Evolutionary conservation across 2,797 vertebrate genomes (phyloP).

Genomic region (Selene dorsalis): DNA sequence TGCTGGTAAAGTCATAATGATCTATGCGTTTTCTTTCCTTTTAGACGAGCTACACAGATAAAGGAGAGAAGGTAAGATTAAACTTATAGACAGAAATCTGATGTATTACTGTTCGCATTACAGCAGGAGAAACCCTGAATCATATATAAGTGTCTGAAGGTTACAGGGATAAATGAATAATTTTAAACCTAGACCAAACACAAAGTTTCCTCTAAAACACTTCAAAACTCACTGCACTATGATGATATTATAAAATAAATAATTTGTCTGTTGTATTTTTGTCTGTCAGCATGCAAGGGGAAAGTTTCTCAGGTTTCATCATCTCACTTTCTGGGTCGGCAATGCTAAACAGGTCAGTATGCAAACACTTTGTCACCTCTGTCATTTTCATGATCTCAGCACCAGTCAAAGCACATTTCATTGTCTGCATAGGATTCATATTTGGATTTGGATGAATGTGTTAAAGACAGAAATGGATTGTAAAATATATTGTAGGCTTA

Average conservation of each 20-base stretch:
- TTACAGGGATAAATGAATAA: neutral
- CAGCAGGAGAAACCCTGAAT: neutral
- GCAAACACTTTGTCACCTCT: conserved; percentile 5
- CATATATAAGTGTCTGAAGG: neutral
- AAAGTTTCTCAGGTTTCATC: conserved; percentile 86
- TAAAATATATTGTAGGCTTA: neutral
- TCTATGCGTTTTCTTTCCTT: conserved; percentile 42
- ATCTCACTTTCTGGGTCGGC: conserved; percentile 89
- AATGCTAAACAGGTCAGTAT: conserved; percentile 88
- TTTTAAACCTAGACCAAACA: neutral
- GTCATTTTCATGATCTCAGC: neutral
- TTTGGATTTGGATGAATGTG: neutral
- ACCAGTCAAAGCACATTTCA: neutral
- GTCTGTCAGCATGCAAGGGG: conserved; percentile 81
- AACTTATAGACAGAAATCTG: neutral
- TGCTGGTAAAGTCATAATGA: conserved; percentile 21
- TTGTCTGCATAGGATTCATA: neutral
- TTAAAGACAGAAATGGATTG: neutral
- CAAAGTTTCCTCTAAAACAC: neutral
- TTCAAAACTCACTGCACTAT: neutral
- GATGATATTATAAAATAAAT: neutral
- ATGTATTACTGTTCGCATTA: neutral
- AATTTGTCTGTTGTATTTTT: conserved; percentile 19
- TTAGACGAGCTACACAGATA: conserved; percentile 88
- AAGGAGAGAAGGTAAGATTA: conserved; percentile 87